Evolutionary conservation across 2,797 vertebrate species (phyloP).

Genomic region (Enteromius viviparus): DNA sequence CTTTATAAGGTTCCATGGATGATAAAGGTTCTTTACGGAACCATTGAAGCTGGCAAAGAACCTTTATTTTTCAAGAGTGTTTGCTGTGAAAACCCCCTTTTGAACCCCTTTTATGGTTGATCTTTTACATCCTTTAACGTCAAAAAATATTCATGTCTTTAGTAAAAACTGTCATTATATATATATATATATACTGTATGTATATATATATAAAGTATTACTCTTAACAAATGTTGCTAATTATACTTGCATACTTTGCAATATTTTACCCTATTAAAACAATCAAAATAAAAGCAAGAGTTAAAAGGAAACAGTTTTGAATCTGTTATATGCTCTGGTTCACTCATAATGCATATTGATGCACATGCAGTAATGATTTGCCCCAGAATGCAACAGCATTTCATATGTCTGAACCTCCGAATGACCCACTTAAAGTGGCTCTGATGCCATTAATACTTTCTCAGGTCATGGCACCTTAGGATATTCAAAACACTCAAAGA

Average conservation of each 20-base stretch:
- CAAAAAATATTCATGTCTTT: not conserved
- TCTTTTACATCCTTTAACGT: not conserved
- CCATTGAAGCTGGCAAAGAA: not conserved
- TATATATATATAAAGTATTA: not conserved
- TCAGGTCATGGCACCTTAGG: constrained; percentile 48
- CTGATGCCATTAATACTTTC: constrained; percentile 51
- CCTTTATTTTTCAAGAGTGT: not conserved
- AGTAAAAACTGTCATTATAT: not conserved
- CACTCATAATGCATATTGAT: constrained; percentile 8
- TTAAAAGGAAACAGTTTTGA: not conserved
- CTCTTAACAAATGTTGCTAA: not conserved
- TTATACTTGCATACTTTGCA: not conserved
- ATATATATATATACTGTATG: not conserved
- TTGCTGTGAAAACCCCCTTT: not conserved
- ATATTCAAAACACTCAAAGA: constrained; percentile 49
- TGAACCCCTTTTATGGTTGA: not conserved
- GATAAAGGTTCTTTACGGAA: not conserved
- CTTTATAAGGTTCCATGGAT: not conserved
- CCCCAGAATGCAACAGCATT: constrained; percentile 18
- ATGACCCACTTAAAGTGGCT: constrained; percentile 46
- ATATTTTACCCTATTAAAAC: not conserved
- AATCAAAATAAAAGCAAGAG: not conserved
- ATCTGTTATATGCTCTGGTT: not conserved
- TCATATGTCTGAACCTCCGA: constrained; percentile 18
- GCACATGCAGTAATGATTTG: not conserved